Base-by-base conservation (phyloP, 2,113 vertebrate genomes). In the Isichthys henryi region DNA sequence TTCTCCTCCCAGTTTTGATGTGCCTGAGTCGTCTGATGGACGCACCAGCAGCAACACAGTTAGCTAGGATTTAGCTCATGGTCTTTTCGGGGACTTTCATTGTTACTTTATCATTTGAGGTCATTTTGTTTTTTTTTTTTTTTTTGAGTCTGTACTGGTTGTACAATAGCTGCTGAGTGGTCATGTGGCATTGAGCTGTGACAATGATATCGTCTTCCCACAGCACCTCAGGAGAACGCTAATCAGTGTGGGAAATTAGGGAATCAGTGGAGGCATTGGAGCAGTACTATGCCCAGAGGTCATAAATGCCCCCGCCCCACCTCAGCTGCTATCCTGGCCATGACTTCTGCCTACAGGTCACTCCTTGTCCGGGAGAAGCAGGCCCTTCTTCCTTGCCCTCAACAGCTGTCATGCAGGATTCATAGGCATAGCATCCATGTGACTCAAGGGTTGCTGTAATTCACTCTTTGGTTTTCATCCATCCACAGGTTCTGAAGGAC, bases 211-310 rank as follows among this genome's bases (percentile, higher is more conserved):
- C 46, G 21, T 77, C 46, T 21, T 53, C 56, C 56, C 77, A 45
- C 19, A 43, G 31, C 27, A 48, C 91, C 91, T 89, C 70, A 90
- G 91, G 93, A 93, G 92, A 91, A 82, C n/a, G 86, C 88, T 92
- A 92, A 94, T 95, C 93, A 93, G 94, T 94, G 92, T 88, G 46
- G 92, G 89, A 58, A 92, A 93, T 92, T 91, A 91, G 91, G 91
- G 87, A 93, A 92, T 93, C 93, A 87, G 92, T 92, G 89, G 91
- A 90, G 39, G 66, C 56, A 13, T 43, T 84, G 48, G 52, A 50
- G 90, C 58, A 90, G 58, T 88, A 87, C 87, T 50, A 27, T 88
- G 90, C 87, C 70, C 82, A 50, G 46, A 83, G 53, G 83, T 88
- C 87, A 88, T 89, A 74, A 48, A 56, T 74, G 6, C 80, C 77